A percentile compares a stretch with the other conserved stretches of the same genome.
Conservation (phyloP, 2,797 vertebrate genomes). For the Myotis vivesi region DNA sequence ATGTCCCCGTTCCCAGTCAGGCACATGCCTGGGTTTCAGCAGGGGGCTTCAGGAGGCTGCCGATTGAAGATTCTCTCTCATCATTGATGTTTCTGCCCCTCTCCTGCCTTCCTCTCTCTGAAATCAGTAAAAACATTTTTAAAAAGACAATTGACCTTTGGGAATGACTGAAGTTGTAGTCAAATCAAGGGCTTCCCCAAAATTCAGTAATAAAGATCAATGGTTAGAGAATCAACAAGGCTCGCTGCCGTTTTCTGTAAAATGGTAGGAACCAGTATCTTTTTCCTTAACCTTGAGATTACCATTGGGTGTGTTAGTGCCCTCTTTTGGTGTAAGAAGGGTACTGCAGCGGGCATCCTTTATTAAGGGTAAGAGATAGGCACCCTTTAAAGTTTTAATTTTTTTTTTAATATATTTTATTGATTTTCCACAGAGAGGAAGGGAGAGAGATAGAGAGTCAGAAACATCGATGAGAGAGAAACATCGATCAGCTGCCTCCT, state of each 20-base stretch:
- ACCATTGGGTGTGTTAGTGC: neutral
- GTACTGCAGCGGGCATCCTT: neutral
- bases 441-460: no score
- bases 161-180: neutral
- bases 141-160: neutral
- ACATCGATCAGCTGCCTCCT: no score
- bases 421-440: no score
- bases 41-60: neutral
- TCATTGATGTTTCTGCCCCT: neutral
- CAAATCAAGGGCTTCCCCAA: neutral
- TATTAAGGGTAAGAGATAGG: neutral
- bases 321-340: conserved; percentile 36
- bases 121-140: neutral
- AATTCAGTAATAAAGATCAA: neutral
- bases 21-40: neutral
- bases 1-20: neutral
- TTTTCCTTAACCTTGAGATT: neutral
- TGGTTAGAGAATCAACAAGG: neutral
- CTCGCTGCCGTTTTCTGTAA: neutral
- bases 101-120: neutral
- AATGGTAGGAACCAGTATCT: neutral
- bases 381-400: neutral
- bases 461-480: no score
- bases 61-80: neutral
- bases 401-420: no score